Percentiles rank a stretch among this genome's conserved stretches.
phyloP scores from a whole-genome alignment of 2,797 vertebrate species.

The Pipistrellus pygmaeus region DNA sequence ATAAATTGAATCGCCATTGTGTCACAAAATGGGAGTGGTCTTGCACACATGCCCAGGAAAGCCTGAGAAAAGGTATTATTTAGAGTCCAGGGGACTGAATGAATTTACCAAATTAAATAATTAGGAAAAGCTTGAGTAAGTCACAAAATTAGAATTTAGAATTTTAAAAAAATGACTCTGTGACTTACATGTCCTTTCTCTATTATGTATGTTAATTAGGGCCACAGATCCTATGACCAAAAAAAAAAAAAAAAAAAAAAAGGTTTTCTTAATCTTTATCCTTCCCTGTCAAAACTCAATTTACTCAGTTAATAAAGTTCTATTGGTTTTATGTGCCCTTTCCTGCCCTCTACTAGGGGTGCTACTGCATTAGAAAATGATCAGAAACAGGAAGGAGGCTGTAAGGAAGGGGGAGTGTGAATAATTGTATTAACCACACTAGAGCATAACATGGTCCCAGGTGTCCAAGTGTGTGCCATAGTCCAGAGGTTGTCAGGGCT shows the following conservation, averaged over 20 bases:
- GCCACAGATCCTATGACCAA: not conserved
- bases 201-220: not conserved
- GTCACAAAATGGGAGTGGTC: not conserved
- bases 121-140: not conserved
- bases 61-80: not conserved
- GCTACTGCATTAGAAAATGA: not conserved
- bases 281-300: not conserved
- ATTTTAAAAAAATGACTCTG: not conserved
- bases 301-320: not conserved
- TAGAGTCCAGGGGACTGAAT: not conserved
- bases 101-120: not conserved
- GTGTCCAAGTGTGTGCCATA: not conserved
- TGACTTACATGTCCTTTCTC: not conserved
- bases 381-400: not conserved
- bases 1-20: not conserved
- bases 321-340: not conserved
- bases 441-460: not conserved
- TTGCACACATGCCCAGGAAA: not conserved
- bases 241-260: not conserved
- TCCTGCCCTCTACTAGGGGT: constrained; percentile 37
- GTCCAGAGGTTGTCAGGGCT: too few species aligned
- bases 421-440: not conserved
- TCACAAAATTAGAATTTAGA: not conserved
- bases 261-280: not conserved
- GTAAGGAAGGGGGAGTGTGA: not conserved